Evolutionary conservation across 2,888 invertebrate genomes (phyloP), one percentile per base, ranked within the genome.

Genomic region (Mesorhabditis spiculigera): DNA sequence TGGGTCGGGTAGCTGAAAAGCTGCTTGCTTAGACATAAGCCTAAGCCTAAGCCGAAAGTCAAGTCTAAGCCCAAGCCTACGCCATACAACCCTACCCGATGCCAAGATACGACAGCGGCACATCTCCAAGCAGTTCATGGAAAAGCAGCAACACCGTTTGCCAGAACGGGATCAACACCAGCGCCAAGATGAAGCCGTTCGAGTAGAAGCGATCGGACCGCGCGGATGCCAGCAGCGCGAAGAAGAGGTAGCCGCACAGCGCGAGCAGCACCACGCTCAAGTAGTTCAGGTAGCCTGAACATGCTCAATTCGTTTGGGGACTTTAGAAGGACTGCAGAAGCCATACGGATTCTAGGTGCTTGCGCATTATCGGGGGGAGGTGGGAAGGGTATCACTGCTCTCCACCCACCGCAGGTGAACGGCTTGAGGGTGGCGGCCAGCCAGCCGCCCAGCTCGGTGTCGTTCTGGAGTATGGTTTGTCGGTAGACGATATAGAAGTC

Each of bases 141-240:
- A 13, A 50, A n/a, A 50, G 10, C n/a, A 50, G n/a, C 8, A 10
- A n/a, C 8, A 1, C n/a, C 10, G 8, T 50, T 10, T 50, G n/a
- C 58, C 1, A n/a, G 58, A n/a, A 13, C 8, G 58, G 58, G 10
- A 10, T 13, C 58, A 50, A n/a, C 10, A 50, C n/a, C 8, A 50
- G 10, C 58, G 58, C 58, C n/a, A n/a, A 10, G 58, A 50, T 50
- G 58, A 50, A 50, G n/a, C 58, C 58, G n/a, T 50, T 50, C n/a
- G 58, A 10, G 58, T 50, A 50, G 58, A 50, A 50, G 58, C 58
- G 58, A 50, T 50, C 58, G 58, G 58, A 50, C n/a, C 58, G 58
- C 8, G 58, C 8, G n/a, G 58, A 50, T 10, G 58, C 58, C 10
- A 50, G n/a, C n/a, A n/a, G n/a, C n/a, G 58, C 58, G n/a, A 50